Evolutionary conservation across 2,113 vertebrate species (phyloP), one percentile per base, ranked within the genome.

Genomic region (Oceanites oceanicus): DNA sequence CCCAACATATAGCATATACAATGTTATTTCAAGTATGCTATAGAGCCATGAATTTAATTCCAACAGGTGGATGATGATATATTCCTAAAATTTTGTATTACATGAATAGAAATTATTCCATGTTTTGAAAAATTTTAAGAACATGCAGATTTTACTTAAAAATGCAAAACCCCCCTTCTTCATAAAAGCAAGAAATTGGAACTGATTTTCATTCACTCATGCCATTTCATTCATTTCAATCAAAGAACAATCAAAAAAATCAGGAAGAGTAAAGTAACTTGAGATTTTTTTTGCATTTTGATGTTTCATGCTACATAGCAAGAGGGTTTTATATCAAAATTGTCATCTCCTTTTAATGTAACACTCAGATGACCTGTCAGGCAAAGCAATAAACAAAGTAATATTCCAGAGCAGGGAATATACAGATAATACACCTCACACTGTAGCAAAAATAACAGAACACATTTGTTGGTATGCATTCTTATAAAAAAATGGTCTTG

Each of bases 1-100:
- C 17, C 36, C 27, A 52, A 61, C 6, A 79, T 27, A 84, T 0
- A 71, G 14, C 0, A 0, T 49, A 66, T 17, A 50, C 10, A 44
- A 36, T 18, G 5, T 56, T 45, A 92, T 29, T 90, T 93, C 49
- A 86, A 72, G 13, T 32, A 65, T 21, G 6, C 11, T 30, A 42
- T 1, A 79, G 44, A 75, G 29, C 11, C 23, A n/a, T 7, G 4
- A 65, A 90, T 71, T 82, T 78, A 67, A 55, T 63, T 72, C 29
- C 42, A 85, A 50, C 2, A 78, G 42, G 22, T 63, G 26, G 30
- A 93, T n/a, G n/a, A n/a, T n/a, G n/a, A n/a, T n/a, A n/a, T n/a
- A n/a, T n/a, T n/a, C n/a, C n/a, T n/a, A n/a, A n/a, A n/a, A n/a
- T n/a, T n/a, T n/a, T n/a, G n/a, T n/a, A n/a, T n/a, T n/a, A n/a